phyloP scores from a whole-genome alignment of 1,140 invertebrate species.

The Lutraria rhynchaena region DNA sequence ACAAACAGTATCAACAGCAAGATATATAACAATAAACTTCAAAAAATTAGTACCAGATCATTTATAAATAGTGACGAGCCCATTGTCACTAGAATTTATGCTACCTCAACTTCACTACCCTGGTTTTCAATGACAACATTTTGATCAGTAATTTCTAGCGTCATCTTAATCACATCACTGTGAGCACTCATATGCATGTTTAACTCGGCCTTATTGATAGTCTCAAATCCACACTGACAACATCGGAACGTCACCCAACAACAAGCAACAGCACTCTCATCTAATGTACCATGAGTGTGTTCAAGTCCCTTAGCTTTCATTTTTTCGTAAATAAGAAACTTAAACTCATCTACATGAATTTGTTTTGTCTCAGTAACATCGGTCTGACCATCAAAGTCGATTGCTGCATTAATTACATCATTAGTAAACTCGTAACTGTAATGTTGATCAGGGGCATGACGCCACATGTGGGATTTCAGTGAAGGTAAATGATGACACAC shows the following conservation, averaged over 20 bases:
- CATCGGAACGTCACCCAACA: slow-evolving; percentile 81
- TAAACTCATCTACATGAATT: slow-evolving; percentile 67
- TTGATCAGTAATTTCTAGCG: slow-evolving; percentile 67
- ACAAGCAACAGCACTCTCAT: slow-evolving; percentile 61
- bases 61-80: too few species aligned
- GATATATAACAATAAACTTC: too few species aligned
- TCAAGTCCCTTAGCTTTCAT: slow-evolving; percentile 70
- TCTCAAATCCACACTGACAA: slow-evolving; percentile 82
- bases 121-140: slow-evolving; percentile 24
- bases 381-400: slow-evolving; percentile 78
- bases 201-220: slow-evolving; percentile 79
- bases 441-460: slow-evolving; percentile 79
- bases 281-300: slow-evolving; percentile 55
- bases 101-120: slow-evolving; percentile 19
- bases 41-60: too few species aligned
- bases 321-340: slow-evolving; percentile 70
- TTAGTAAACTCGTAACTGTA: slow-evolving; percentile 81
- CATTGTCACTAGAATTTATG: too few species aligned
- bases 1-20: too few species aligned
- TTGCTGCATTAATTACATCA: slow-evolving; percentile 81
- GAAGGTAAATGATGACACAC: slow-evolving; percentile 82
- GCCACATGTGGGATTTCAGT: slow-evolving; percentile 82
- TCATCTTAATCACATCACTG: slow-evolving; percentile 77
- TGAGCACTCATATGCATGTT: slow-evolving; percentile 80
- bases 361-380: slow-evolving; percentile 66